phyloP scores from a whole-genome alignment of 2,888 invertebrate genomes.

The Acleris sparsana region DNA sequence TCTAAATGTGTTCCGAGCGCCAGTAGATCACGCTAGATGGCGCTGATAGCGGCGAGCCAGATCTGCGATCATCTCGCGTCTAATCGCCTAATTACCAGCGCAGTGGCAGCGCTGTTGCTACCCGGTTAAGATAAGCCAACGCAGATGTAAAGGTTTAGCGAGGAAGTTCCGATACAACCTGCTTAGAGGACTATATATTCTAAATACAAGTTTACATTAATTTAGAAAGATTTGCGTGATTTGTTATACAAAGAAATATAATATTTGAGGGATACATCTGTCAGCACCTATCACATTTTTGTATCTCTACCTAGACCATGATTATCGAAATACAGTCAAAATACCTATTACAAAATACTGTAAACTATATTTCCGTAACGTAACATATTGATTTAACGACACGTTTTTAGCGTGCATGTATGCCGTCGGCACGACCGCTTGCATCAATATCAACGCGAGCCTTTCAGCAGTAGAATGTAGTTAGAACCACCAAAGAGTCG shows the following conservation, averaged over 20 bases:
- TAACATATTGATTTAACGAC: no score
- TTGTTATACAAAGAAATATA: no score
- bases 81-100: constrained; percentile 65
- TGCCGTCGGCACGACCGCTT: constrained; percentile 24
- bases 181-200: background rate
- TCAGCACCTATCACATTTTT: no score
- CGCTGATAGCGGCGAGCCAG: constrained; percentile 75
- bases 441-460: constrained; percentile 2
- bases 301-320: no score
- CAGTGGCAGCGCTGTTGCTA: constrained; percentile 30
- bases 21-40: constrained; percentile 78
- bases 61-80: constrained; percentile 65
- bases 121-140: constrained; percentile 31
- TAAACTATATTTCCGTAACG: no score
- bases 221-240: no score
- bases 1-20: constrained; percentile 53
- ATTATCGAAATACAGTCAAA: no score
- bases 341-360: no score
- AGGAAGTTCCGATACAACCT: background rate
- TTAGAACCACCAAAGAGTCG: no score
- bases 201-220: background rate
- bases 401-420: constrained; percentile 11
- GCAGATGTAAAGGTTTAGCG: constrained; percentile 18
- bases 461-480: no score
- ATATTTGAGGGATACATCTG: no score